Evolutionary conservation across 2,797 vertebrate genomes (phyloP).

Genomic region (Lacerta viridis): DNA sequence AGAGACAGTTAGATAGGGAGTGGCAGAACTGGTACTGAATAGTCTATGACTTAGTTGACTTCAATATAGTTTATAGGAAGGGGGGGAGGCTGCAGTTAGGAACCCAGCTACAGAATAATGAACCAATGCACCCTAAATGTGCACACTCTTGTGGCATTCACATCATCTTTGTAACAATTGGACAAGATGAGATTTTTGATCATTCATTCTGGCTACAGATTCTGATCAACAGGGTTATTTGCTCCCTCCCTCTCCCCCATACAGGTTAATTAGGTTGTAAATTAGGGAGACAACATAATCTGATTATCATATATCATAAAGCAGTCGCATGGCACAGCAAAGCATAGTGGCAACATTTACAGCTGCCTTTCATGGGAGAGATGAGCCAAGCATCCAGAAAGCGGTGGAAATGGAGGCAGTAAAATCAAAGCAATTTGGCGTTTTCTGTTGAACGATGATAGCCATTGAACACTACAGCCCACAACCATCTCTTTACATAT

Average conservation of each 20-base stretch:
- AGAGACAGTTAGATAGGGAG: too few species aligned
- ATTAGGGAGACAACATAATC: conserved; percentile 10
- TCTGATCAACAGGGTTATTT: background rate
- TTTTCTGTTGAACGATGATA: background rate
- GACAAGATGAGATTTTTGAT: background rate
- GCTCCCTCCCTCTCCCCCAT: background rate
- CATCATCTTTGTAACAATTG: background rate
- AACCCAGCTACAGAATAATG: background rate
- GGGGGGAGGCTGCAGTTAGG: background rate
- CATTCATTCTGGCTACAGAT: conserved; percentile 20
- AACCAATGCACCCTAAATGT: background rate
- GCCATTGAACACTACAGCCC: background rate
- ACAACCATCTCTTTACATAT: background rate
- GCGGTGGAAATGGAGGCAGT: background rate
- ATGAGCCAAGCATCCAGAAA: background rate
- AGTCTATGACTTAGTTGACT: background rate
- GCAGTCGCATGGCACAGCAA: background rate
- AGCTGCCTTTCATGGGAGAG: conserved; percentile 8
- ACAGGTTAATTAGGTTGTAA: conserved; percentile 14
- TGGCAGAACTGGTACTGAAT: background rate
- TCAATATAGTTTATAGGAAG: background rate
- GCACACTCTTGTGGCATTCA: background rate
- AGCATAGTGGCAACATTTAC: background rate
- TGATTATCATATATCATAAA: conserved; percentile 26
- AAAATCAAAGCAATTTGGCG: conserved; percentile 13